Evolutionary conservation across 2,888 invertebrate genomes (phyloP).

Genomic region (Pecten maximus): DNA sequence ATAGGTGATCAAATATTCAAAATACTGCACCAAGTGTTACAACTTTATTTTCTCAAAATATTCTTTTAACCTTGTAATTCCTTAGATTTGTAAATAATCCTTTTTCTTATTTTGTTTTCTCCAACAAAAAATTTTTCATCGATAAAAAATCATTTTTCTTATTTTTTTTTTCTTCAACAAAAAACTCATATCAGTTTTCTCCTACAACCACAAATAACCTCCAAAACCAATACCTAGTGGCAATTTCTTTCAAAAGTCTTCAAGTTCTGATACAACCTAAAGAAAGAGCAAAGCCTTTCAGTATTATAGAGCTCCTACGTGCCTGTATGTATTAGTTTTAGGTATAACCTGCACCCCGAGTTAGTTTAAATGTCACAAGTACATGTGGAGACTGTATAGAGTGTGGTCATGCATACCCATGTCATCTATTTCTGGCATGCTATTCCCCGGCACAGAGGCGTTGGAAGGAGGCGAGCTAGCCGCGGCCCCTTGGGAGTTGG

Average conservation of each 20-base stretch:
- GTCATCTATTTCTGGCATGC: constrained; percentile 71
- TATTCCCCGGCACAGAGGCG: constrained; percentile 62
- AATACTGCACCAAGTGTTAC: background rate
- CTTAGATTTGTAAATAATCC: background rate
- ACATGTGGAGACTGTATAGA: constrained; percentile 18
- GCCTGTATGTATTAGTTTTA: background rate
- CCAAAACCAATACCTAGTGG: too few species aligned
- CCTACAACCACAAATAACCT: too few species aligned
- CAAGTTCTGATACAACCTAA: too few species aligned
- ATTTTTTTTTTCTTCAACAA: too few species aligned
- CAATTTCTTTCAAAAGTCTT: too few species aligned
- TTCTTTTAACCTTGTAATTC: background rate
- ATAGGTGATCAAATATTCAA: background rate
- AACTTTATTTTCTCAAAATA: background rate
- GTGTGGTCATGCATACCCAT: constrained; percentile 68
- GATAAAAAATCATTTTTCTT: too few species aligned
- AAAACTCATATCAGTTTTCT: too few species aligned
- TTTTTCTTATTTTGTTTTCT: too few species aligned
- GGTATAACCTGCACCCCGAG: background rate
- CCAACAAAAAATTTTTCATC: too few species aligned
- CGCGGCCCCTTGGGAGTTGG: constrained; percentile 60
- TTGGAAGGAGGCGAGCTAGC: constrained; percentile 52
- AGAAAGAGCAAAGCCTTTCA: too few species aligned
- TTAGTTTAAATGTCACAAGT: background rate
- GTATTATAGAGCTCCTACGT: too few species aligned